Percentiles rank a stretch among this genome's conserved stretches.
These are phyloP conservation scores for Aelia acuminata DNA, from an alignment of 2,888 invertebrate genomes.

Conservation along the genomic window DNA sequence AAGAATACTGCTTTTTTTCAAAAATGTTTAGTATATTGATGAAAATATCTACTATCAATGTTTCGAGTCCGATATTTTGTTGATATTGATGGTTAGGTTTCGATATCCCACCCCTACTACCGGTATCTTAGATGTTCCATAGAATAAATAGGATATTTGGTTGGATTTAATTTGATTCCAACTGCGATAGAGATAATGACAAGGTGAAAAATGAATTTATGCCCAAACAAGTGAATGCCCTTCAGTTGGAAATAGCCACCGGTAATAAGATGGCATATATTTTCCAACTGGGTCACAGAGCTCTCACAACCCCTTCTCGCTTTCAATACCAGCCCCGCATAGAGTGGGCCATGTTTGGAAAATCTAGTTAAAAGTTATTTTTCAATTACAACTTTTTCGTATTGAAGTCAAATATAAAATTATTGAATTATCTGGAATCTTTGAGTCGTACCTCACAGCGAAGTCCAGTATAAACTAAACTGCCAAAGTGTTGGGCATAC, in stretches of 20 bases:
- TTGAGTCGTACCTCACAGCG: background rate
- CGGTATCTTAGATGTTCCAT: too few species aligned
- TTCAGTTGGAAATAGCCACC: background rate
- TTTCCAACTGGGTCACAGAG: background rate
- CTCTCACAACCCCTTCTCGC: background rate
- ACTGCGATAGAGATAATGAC: background rate
- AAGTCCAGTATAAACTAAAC: too few species aligned
- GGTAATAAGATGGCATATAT: background rate
- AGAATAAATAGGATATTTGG: background rate
- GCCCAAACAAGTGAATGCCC: background rate
- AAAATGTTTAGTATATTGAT: too few species aligned
- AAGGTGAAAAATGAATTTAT: background rate
- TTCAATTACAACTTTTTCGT: background rate
- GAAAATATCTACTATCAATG: too few species aligned
- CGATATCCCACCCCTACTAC: too few species aligned
- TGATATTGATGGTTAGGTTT: too few species aligned
- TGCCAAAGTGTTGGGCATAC: too few species aligned
- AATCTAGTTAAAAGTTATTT: constrained; percentile 2
- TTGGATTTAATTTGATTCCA: background rate
- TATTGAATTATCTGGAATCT: background rate
- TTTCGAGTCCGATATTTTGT: too few species aligned
- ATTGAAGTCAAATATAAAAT: background rate
- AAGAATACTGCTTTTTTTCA: too few species aligned
- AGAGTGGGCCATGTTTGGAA: background rate
- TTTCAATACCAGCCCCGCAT: background rate